Percentiles rank a stretch among this genome's conserved stretches.
These are phyloP conservation scores for Siniperca obscura DNA, from an alignment of 2,797 vertebrate species.

Conservation along the genomic window DNA sequence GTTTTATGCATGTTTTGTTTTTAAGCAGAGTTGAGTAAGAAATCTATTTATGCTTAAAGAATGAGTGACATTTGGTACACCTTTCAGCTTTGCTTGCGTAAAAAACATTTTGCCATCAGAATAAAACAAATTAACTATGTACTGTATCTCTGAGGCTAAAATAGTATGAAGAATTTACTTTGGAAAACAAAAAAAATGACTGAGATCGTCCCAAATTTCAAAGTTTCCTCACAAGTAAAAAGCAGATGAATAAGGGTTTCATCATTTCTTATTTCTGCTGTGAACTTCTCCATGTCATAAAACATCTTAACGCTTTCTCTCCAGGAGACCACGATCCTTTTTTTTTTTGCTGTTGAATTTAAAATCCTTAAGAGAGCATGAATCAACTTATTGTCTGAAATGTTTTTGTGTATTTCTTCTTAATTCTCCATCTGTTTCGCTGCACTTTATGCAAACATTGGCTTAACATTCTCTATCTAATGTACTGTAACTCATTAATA, in stretches of 20 bases:
- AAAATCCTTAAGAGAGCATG: background rate
- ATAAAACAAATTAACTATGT: background rate
- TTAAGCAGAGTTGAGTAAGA: background rate
- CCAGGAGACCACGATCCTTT: background rate
- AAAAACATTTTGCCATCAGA: background rate
- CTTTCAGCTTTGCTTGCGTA: background rate
- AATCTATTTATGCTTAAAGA: background rate
- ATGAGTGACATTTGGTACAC: background rate
- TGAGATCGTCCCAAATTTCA: background rate
- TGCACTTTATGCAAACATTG: background rate
- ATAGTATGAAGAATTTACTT: background rate
- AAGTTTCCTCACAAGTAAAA: background rate
- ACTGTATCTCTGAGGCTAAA: background rate
- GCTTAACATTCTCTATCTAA: background rate
- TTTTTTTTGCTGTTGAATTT: background rate
- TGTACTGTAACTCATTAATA: background rate
- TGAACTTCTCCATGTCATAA: background rate
- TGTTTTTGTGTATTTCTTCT: background rate
- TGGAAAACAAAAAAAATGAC: background rate
- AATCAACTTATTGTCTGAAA: background rate
- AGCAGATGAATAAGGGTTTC: background rate
- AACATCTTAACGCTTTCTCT: background rate
- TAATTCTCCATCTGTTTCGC: background rate
- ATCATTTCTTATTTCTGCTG: background rate
- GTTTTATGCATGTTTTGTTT: background rate